Evolutionary conservation across 2,888 invertebrate species (phyloP), one percentile per base, ranked within the genome.

Genomic region (Blastobasis lacticolella): DNA sequence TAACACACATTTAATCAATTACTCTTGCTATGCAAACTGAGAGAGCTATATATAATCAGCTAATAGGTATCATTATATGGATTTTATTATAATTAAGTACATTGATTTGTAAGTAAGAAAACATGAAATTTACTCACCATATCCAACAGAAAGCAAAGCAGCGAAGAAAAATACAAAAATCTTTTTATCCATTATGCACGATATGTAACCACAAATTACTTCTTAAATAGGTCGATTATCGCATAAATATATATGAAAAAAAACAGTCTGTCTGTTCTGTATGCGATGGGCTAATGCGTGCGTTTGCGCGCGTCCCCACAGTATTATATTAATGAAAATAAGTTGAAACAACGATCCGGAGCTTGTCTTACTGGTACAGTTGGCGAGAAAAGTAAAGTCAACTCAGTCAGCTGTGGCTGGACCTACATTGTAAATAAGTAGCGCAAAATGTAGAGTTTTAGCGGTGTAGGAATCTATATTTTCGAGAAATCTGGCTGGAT

Each of bases 321-420:
- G 62, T 58, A 64, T 64, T 69, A 65, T 70, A 62, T 71, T 73
- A 73, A 73, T 69, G 71, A 70, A 73, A 73, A 72, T 71, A 72
- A 65, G 64, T 63, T 64, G 54, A 56, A 54, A 61, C 62, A 69
- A 69, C 68, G 60, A 67, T 72, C 69, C 67, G 62, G 72, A 73
- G 64, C 66, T 63, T 64, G 82, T 75, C 67, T 63, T 75, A 78
- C 83, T 73, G 73, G 86, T 86, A 78, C 66, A 63, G 49, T 69
- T 71, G 63, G 50, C 57, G 5, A 52, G 62, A 64, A 45, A 80
- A 75, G 64, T 63, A 59, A 23, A 1, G 23, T 3, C 23, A 2
- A 23, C 23, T 23, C 3, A 23, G 23, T 23, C 23, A 23, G 23
- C 23, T 23, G 23, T 23, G 23, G 23, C 23, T 23, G 23, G 23